phyloP scores from a whole-genome alignment of 2,888 invertebrate species.

The Monopis laevigella region DNA sequence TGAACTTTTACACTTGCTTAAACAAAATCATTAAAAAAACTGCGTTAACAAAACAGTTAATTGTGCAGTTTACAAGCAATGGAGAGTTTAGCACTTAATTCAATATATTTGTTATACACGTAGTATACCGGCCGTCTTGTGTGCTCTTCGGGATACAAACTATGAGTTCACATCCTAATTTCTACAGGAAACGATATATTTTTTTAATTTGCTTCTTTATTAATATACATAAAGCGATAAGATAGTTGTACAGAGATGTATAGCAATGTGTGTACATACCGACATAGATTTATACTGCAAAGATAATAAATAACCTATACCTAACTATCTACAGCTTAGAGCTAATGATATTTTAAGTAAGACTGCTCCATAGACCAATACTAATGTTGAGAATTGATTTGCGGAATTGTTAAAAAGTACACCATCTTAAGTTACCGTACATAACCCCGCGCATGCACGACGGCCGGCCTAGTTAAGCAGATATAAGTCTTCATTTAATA shows the following conservation, averaged over 20 bases:
- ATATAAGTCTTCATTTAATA: constrained; percentile 62
- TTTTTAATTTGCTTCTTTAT: constrained; percentile 45
- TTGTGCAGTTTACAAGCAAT: constrained; percentile 27
- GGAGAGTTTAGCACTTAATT: constrained; percentile 36
- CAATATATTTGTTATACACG: constrained; percentile 65
- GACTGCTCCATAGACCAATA: constrained; percentile 45
- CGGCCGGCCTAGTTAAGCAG: constrained; percentile 63
- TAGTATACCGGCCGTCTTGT: constrained; percentile 48
- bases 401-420: constrained; percentile 48
- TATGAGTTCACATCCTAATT: constrained; percentile 56
- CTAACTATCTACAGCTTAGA: constrained; percentile 65
- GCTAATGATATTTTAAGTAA: constrained; percentile 55
- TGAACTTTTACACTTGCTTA: too few species aligned
- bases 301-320: too few species aligned
- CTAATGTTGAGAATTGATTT: constrained; percentile 50
- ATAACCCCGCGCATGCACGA: constrained; percentile 39
- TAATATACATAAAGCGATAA: constrained; percentile 48
- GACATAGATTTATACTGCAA: too few species aligned
- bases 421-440: constrained; percentile 49
- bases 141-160: constrained; percentile 37
- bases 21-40: too few species aligned
- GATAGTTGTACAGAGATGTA: constrained; percentile 56
- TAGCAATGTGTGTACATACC: too few species aligned
- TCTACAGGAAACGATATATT: constrained; percentile 31
- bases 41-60: neutral